These are phyloP conservation scores for Plecturocebus donacophilus DNA, from an alignment of 2,113 vertebrate genomes.

Conservation along the genomic window DNA sequence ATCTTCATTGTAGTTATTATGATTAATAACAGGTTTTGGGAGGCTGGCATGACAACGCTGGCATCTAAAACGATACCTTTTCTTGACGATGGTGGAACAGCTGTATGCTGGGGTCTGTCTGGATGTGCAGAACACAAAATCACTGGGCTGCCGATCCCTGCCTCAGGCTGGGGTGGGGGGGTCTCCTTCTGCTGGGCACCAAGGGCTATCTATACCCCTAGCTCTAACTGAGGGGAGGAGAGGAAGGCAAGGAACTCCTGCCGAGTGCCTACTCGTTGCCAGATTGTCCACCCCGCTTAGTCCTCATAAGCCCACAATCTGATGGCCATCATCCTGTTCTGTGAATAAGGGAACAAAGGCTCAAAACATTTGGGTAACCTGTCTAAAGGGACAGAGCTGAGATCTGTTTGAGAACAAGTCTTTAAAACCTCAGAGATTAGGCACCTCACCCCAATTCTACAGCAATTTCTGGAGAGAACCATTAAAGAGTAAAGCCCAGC, in stretches of 20 bases:
- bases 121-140: neutral
- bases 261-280: neutral
- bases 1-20: constrained; percentile 42
- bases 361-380: neutral
- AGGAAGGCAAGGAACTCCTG: neutral
- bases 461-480: neutral
- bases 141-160: neutral
- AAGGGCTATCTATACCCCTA: neutral
- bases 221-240: neutral
- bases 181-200: neutral
- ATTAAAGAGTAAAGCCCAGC: no score
- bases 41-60: neutral
- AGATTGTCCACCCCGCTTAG: accelerated
- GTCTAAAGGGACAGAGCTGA: no score
- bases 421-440: neutral
- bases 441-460: neutral
- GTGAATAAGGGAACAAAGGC: neutral
- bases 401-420: no score
- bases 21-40: constrained; percentile 35
- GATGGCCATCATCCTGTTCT: accelerated
- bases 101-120: neutral
- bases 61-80: constrained; percentile 27
- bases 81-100: neutral
- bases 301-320: accelerated
- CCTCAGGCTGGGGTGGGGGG: accelerated